phyloP scores from a whole-genome alignment of 2,113 vertebrate species.

The Phyllopteryx taeniolatus region DNA sequence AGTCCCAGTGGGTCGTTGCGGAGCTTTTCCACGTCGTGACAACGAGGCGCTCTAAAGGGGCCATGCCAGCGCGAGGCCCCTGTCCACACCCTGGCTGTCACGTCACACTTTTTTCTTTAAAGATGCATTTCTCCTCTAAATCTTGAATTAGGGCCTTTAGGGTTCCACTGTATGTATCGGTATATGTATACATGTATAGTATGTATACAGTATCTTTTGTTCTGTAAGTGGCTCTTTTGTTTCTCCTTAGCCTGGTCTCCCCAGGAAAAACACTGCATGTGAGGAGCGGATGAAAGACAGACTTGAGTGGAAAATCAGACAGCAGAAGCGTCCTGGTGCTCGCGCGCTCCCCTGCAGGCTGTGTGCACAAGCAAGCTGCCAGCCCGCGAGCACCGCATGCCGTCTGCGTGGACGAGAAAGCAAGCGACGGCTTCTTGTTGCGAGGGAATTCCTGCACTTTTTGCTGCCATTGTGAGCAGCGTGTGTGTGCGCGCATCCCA shows the following conservation, averaged over 20 bases:
- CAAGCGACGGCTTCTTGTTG: slow-evolving; percentile 27
- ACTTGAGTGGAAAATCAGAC: slow-evolving; percentile 54
- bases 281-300: slow-evolving; percentile 3
- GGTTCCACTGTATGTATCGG: no score
- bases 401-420: slow-evolving; percentile 39
- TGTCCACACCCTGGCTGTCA: no score
- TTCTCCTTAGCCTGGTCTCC: not conserved
- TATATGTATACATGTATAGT: not conserved
- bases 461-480: slow-evolving; percentile 31
- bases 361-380: slow-evolving; percentile 34
- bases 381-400: slow-evolving; percentile 46
- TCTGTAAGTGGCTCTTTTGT: slow-evolving; percentile 2
- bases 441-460: slow-evolving; percentile 58
- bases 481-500: slow-evolving; percentile 26
- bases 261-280: not conserved
- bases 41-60: no score
- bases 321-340: slow-evolving; percentile 39
- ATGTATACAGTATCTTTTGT: not conserved
- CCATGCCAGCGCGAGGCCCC: no score
- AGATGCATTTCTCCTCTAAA: not conserved
- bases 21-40: no score
- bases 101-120: no score
- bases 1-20: no score
- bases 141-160: not conserved
- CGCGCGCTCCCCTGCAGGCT: slow-evolving; percentile 53